Percentiles rank a stretch among this genome's conserved stretches.
These are phyloP conservation scores for Macrosteles quadrilineatus DNA, from an alignment of 1,140 invertebrate species.

Conservation along the genomic window DNA sequence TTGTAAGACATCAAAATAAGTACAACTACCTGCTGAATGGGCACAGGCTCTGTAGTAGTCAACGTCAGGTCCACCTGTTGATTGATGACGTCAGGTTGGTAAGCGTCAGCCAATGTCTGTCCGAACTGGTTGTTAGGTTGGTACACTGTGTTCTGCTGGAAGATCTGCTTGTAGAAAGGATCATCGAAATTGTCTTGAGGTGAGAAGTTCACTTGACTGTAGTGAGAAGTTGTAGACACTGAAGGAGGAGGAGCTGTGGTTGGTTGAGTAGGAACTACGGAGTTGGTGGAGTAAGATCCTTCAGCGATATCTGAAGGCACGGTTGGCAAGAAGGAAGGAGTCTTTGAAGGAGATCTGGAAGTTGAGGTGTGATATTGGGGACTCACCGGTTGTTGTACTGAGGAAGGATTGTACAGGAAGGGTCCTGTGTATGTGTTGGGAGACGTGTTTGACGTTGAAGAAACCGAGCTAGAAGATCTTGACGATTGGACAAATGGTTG, in stretches of 20 bases:
- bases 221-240: background rate
- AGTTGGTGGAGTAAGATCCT: conserved; percentile 43
- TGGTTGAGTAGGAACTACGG: conserved; percentile 9
- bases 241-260: background rate
- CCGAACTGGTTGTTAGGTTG: conserved; percentile 17
- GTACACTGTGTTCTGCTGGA: background rate
- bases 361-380: conserved; percentile 6
- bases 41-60: conserved; percentile 26
- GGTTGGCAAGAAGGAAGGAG: conserved; percentile 48
- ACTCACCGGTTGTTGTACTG: background rate
- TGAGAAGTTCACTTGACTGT: conserved; percentile 9
- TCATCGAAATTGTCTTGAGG: background rate
- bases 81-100: conserved; percentile 39
- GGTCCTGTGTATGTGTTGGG: conserved; percentile 47
- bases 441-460: conserved; percentile 46
- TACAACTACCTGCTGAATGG: conserved; percentile 19
- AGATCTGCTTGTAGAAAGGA: conserved; percentile 1
- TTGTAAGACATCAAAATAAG: background rate
- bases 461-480: background rate
- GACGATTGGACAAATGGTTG: background rate
- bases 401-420: conserved; percentile 46
- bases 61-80: conserved; percentile 21
- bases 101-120: background rate
- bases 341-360: conserved; percentile 42
- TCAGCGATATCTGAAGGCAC: conserved; percentile 43